Evolutionary conservation across 2,113 vertebrate species (phyloP), one percentile per base, ranked within the genome.

Genomic region (Siniperca knerii): DNA sequence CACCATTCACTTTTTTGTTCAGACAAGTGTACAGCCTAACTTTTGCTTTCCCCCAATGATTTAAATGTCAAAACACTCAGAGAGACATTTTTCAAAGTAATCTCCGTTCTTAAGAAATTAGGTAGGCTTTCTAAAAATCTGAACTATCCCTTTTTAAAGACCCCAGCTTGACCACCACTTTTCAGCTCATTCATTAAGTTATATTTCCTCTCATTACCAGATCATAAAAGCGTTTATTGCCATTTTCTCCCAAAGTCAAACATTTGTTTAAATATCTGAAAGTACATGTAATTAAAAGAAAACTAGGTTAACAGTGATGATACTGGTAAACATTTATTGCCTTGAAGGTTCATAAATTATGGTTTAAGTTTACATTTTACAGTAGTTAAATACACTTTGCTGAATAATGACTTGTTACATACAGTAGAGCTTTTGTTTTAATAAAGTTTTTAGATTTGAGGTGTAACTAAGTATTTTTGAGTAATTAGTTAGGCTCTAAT

Each of bases 211-310:
- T 54, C 73, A 42, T 74, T 85, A 55, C 40, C 82, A 88, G 60
- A 86, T 91, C 82, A 83, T 85, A 29, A 90, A 91, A 87, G n/a
- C 40, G 29, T 84, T 91, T 82, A 86, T 77, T 90, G 21, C 33
- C 44, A 70, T 79, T 33, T 73, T 57, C 44, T 57, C 71, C 2
- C 8, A 60, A 83, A 87, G 74, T 46, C 57, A 85, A 72, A 74
- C 76, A 61, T 80, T 78, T 87, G 61, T 79, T 80, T 70, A 58
- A 64, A 64, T 61, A 6, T 67, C 6, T 70, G 54, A 62, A 76
- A 80, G 62, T 12, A 62, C 37, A 70, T 58, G 33, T 82, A 48
- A 57, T 29, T 20, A 33, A 82, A 68, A 65, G 21, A 84, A 77
- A 87, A 65, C 12, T 21, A 71, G 44, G 23, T 58, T 70, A 75